Evolutionary conservation across 1,140 invertebrate genomes (phyloP).

Genomic region (Heliconius himera): DNA sequence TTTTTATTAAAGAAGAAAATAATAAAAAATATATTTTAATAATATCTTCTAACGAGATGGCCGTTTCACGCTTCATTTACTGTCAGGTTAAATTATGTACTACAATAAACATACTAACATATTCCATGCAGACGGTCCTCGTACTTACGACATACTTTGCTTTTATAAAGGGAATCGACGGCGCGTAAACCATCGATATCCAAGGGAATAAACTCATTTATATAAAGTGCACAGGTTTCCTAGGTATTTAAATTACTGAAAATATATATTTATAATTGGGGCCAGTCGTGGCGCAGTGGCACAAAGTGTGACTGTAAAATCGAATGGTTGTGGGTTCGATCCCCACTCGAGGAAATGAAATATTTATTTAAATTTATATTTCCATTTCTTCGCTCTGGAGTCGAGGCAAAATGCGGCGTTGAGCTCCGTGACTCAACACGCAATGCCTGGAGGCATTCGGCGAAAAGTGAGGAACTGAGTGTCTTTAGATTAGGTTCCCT

Average conservation of each 20-base stretch:
- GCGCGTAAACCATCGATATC: slow-evolving; percentile 57
- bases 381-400: too few relatives aligned
- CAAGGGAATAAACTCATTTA: slow-evolving; percentile 53
- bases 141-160: slow-evolving; percentile 58
- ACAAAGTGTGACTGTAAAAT: too few relatives aligned
- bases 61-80: slow-evolving; percentile 7
- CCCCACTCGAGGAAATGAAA: too few relatives aligned
- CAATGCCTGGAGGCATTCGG: too few relatives aligned
- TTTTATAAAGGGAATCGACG: slow-evolving; percentile 64
- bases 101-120: slow-evolving; percentile 41
- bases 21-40: not conserved
- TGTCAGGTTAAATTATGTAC: slow-evolving; percentile 26
- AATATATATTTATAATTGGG: not conserved
- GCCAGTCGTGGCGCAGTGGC: too few relatives aligned
- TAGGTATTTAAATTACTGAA: slow-evolving; percentile 1
- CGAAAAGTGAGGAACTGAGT: too few relatives aligned
- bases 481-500: too few relatives aligned
- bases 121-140: slow-evolving; percentile 46
- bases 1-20: not conserved
- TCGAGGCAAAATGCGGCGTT: too few relatives aligned
- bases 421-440: too few relatives aligned
- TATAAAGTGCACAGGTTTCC: slow-evolving; percentile 32
- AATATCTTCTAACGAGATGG: not conserved
- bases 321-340: too few relatives aligned
- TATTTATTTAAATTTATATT: too few relatives aligned